Evolutionary conservation across 2,797 vertebrate species (phyloP).

Genomic region (Periparus ater): DNA sequence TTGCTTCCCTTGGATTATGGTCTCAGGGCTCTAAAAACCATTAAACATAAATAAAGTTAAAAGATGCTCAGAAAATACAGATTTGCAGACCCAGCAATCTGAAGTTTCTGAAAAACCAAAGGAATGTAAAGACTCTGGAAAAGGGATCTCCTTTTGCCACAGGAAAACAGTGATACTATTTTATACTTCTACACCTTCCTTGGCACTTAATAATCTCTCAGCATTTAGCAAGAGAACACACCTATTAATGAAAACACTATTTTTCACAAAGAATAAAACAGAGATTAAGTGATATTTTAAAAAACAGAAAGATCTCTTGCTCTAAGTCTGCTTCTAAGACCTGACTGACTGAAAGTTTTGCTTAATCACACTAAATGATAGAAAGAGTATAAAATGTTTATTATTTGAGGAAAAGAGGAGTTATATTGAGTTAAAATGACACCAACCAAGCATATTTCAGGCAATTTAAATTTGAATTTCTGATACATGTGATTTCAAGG

Average conservation of each 20-base stretch:
- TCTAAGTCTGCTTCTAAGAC: background rate
- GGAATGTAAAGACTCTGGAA: background rate
- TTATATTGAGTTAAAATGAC: background rate
- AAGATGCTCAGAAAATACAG: constrained; percentile 2
- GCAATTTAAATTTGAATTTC: background rate
- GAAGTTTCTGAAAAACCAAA: background rate
- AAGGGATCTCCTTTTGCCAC: background rate
- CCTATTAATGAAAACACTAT: background rate
- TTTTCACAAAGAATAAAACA: background rate
- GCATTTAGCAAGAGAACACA: background rate
- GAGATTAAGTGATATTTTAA: background rate
- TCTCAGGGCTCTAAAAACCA: background rate
- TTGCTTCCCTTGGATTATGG: constrained; percentile 1
- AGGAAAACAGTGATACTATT: background rate
- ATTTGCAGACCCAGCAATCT: background rate
- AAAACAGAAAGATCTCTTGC: background rate
- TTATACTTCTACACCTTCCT: background rate
- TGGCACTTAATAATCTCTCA: background rate
- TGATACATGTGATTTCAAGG: background rate
- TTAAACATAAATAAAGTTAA: constrained; percentile 31
- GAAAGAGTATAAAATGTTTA: background rate
- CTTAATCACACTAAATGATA: background rate
- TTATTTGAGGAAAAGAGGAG: background rate
- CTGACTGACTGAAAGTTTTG: background rate
- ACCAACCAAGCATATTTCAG: background rate